Evolutionary conservation across 2,888 invertebrate species (phyloP), one percentile per base, ranked within the genome.

Genomic region (Catonia carolina): DNA sequence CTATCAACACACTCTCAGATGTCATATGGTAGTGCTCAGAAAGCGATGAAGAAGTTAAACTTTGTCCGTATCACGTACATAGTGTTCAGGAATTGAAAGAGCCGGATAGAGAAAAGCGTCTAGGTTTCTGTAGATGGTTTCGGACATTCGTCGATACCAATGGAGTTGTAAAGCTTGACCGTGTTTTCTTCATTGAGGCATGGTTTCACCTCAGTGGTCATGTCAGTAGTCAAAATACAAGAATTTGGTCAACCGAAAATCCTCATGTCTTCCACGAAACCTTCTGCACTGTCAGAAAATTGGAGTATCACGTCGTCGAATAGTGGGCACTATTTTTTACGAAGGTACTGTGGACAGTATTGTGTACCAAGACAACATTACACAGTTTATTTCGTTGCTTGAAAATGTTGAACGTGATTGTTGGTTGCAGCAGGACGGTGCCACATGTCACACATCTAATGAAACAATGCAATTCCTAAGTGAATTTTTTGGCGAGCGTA

Each of bases 401-500:
- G 53, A 57, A 47, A 22, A 17, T 17, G 23, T 23, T 27, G 37
- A 48, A 20, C 14, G 47, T 53, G 35, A 20, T 53, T 53, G 36
- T 49, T 53, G 35, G 31, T 53, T 53, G 36, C 53, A 53, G 36
- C 57, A 53, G 37, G 55, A 59, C 39, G 52, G 58, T 18, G 52
- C 52, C 22, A 49, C 45, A 31, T n/a, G 41, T 22, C 58, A 58
- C 41, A 58, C 54, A 23, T 20, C 58, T 20, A 45, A 35, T 23
- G 50, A 50, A 10, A 48, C 58, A 14, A 22, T 53, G 18, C 20
- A 2, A 18, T 57, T 48, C 36, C 20, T 58, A 7, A 6, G 5
- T 17, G 33, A 41, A 8, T 50, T 55, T 41, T 58, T 58, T 39
- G 41, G 15, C 23, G 49, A 42, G 17, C 50, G 54, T n/a, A 5